A percentile compares a stretch with the other conserved stretches of the same genome.
Evolutionary conservation across 2,113 vertebrate genomes (phyloP).

Genomic region (Prunella himalayana): DNA sequence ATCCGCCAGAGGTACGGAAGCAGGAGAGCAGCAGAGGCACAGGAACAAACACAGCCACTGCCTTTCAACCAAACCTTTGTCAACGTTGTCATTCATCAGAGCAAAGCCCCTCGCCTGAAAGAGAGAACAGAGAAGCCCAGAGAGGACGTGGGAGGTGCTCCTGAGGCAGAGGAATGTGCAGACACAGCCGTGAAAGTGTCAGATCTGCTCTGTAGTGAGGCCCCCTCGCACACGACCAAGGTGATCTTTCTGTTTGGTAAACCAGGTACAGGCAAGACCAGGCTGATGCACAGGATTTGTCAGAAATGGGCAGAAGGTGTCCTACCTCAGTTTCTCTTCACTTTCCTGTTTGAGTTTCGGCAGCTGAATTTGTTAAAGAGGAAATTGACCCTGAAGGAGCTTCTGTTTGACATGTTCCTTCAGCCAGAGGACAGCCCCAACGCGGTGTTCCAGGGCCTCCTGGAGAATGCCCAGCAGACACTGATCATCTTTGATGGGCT

Average conservation of each 20-base stretch:
- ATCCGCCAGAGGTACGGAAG: constrained; percentile 54
- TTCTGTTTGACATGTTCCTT: constrained; percentile 81
- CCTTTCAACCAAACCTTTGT: constrained; percentile 72
- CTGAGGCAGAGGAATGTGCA: constrained; percentile 41
- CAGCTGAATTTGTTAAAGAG: constrained; percentile 80
- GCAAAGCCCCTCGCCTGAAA: constrained; percentile 25
- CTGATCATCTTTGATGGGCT: constrained; percentile 90
- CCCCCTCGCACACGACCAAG: neutral
- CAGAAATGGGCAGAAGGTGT: constrained; percentile 79
- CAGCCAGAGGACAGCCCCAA: constrained; percentile 60
- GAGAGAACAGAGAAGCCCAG: constrained; percentile 54
- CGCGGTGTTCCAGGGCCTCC: constrained; percentile 75
- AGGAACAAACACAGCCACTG: constrained; percentile 2
- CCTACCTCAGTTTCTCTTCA: constrained; percentile 74
- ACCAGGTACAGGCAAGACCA: constrained; percentile 87
- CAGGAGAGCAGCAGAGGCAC: neutral
- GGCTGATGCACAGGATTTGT: constrained; percentile 76
- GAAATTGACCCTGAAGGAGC: constrained; percentile 77
- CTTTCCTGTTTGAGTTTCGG: constrained; percentile 88
- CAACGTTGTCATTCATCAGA: constrained; percentile 58
- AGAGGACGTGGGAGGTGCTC: neutral
- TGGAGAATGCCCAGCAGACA: constrained; percentile 70
- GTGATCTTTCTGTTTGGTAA: constrained; percentile 80
- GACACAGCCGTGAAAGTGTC: constrained; percentile 65
- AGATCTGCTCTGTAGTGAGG: constrained; percentile 68